Evolutionary conservation across 2,113 vertebrate genomes (phyloP).

Genomic region (Myiozetetes cayanensis): DNA sequence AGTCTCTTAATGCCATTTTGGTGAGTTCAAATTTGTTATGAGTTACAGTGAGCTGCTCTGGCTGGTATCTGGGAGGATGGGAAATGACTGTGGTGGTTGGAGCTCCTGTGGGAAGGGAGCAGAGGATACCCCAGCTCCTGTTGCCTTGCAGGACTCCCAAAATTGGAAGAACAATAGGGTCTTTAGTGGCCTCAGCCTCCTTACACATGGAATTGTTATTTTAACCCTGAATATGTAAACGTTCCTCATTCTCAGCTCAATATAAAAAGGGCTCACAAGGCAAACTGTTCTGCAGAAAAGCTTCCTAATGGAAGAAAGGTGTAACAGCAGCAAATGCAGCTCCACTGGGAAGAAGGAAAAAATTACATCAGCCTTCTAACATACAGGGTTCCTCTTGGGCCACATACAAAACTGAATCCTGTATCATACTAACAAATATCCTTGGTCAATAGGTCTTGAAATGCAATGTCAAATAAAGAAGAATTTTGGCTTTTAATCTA

Average conservation of each 20-base stretch:
- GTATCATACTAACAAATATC: neutral
- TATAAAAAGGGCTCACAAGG: neutral
- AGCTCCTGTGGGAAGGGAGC: neutral
- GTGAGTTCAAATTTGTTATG: neutral
- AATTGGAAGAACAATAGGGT: neutral
- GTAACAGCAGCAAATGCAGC: neutral
- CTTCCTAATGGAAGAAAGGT: neutral
- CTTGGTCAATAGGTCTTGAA: neutral
- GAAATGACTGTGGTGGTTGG: fast-evolving
- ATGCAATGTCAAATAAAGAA: conserved; percentile 11
- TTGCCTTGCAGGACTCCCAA: neutral
- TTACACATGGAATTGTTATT: neutral
- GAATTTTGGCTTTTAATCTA: neutral
- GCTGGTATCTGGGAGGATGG: neutral
- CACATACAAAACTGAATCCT: neutral
- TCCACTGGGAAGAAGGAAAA: neutral
- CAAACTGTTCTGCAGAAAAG: neutral
- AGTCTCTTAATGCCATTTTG: neutral
- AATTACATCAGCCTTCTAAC: neutral
- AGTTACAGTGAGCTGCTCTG: neutral
- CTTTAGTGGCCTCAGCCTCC: neutral
- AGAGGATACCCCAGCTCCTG: fast-evolving
- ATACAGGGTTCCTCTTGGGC: neutral
- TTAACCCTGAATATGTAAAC: neutral
- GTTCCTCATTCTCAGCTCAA: neutral